Conservation (phyloP, 2,797 vertebrate species). For the Denticeps clupeoides region DNA sequence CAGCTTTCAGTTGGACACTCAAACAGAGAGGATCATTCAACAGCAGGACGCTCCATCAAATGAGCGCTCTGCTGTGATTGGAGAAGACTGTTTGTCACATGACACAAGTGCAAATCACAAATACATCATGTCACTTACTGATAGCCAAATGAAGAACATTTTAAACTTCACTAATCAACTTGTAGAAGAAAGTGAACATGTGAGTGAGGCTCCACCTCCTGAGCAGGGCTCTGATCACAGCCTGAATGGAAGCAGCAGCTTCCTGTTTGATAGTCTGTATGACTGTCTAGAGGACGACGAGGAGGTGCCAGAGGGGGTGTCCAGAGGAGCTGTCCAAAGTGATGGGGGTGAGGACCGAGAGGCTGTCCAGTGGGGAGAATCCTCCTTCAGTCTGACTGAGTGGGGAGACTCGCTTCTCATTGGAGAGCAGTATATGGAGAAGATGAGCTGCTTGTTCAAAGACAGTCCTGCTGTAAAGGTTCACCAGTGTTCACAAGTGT, state of each 20-base stretch:
- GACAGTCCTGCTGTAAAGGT: constrained; percentile 2
- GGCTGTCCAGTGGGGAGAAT: constrained; percentile 51
- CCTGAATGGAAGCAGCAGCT: constrained; percentile 76
- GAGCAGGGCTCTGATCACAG: constrained; percentile 46
- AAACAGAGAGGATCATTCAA: constrained; percentile 78
- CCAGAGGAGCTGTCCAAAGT: constrained; percentile 26
- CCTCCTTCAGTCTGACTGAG: constrained; percentile 70
- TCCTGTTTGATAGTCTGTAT: constrained; percentile 84
- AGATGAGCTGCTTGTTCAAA: constrained; percentile 19
- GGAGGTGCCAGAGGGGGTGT: constrained; percentile 30
- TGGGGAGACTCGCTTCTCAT: constrained; percentile 67
- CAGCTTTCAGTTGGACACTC: constrained; percentile 85
- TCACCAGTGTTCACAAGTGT: too few relatives aligned
- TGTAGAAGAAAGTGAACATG: constrained; percentile 23
- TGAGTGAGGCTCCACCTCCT: constrained; percentile 3
- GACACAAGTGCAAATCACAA: constrained; percentile 20
- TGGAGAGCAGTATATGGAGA: constrained; percentile 59
- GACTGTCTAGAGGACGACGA: constrained; percentile 55
- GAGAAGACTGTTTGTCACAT: constrained; percentile 3
- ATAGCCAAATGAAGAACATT: constrained; percentile 81
- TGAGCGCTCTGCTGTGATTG: background rate
- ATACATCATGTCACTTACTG: constrained; percentile 71
- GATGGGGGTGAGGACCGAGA: constrained; percentile 45
- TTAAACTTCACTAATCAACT: constrained; percentile 70
- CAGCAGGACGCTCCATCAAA: too few relatives aligned